Conservation (phyloP, 1,140 invertebrate species). For the Conus betulinus region DNA sequence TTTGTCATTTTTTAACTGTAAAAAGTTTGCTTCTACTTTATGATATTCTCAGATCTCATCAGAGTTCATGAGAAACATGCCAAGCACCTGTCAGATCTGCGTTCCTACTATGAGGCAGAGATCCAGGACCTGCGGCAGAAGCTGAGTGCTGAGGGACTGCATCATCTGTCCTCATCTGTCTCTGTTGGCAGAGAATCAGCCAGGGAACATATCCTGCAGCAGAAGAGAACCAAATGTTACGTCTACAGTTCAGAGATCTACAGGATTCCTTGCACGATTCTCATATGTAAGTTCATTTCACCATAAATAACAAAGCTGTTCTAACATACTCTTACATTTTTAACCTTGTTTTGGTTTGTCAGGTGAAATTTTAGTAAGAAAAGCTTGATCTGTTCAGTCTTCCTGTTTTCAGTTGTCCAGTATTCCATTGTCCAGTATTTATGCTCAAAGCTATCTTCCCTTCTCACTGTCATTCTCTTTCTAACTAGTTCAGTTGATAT, state of each 20-base stretch:
- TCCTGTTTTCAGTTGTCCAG: too few relatives aligned
- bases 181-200: slow-evolving; percentile 20
- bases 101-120: slow-evolving; percentile 66
- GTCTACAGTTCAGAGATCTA: slow-evolving; percentile 46
- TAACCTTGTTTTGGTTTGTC: too few relatives aligned
- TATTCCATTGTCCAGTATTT: too few relatives aligned
- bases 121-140: slow-evolving; percentile 51
- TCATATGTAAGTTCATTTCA: slow-evolving; percentile 43
- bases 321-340: too few relatives aligned
- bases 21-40: too few relatives aligned
- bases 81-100: slow-evolving; percentile 61
- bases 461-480: too few relatives aligned
- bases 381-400: too few relatives aligned
- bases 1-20: too few relatives aligned
- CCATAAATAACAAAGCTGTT: too few relatives aligned
- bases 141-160: slow-evolving; percentile 29
- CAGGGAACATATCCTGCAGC: slow-evolving; percentile 44
- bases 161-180: not conserved
- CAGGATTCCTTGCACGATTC: slow-evolving; percentile 50
- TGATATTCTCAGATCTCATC: slow-evolving; percentile 45
- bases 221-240: slow-evolving; percentile 53
- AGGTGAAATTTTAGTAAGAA: too few relatives aligned
- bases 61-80: slow-evolving; percentile 63
- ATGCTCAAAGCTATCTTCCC: too few relatives aligned
- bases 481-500: too few relatives aligned